Base-by-base conservation (phyloP, 2,888 invertebrate genomes). In the Stenchaetothrips biformis region DNA sequence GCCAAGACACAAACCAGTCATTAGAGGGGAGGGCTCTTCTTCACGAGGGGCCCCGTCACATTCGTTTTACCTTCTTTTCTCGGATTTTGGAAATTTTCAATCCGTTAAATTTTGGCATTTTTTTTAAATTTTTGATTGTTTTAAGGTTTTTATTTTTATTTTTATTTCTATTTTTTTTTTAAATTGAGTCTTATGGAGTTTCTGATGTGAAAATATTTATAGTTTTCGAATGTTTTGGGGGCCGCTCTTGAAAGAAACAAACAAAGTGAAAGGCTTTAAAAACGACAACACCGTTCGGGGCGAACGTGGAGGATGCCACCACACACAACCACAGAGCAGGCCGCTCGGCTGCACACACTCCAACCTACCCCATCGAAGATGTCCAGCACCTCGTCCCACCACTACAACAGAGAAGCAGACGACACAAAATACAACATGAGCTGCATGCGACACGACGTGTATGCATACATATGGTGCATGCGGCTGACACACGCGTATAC, bases 351-450 rank as follows among this genome's bases (percentile, higher is more conserved):
- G 79, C 25, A 78, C n/a, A 78, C 62, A 81, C 78, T 48, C 77
- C 80, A 74, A 90, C 94, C 92, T 95, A 95, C 95, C 94, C 94
- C 95, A 88, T 95, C 95, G 92, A 95, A 95, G 90, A 95, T 95
- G 91, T 95, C 95, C 94, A 95, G 94, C 90, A 95, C 94, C 92
- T 95, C 95, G 93, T 95, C 95, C 95, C 95, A 95, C 95, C 95
- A 95, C 95, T 95, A 94, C 91, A 95, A 93, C 83, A 91, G 87
- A 90, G 89, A 89, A 88, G 89, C 88, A 86, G 82, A 84, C 83
- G 53, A 49, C 53, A 79, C 77, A 79, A 16, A 16, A 78, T 62
- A 81, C 62, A 79, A 78, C 8, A 80, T 53, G 21, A 77, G 47
- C 27, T 77, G 2, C 47, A 77, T 77, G 27, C 47, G 16, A 11